A percentile compares a stretch with the other conserved stretches of the same genome.
Conservation (phyloP, 2,888 invertebrate species). For the Parelbella ahira region DNA sequence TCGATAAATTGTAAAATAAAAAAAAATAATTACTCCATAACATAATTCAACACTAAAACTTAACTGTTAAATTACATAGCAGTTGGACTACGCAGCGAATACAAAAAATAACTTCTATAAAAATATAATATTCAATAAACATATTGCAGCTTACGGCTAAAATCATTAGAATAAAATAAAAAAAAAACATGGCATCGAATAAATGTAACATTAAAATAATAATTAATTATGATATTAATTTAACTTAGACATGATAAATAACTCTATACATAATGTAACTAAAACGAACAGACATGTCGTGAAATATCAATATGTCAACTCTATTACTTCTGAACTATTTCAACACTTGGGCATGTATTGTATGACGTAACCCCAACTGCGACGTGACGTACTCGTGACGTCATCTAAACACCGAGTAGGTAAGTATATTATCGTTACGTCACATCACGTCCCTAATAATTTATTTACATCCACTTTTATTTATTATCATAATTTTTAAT, state of each 20-base stretch:
- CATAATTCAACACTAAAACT: constrained; percentile 72
- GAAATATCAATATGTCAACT: constrained; percentile 30
- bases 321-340: constrained; percentile 28
- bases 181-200: constrained; percentile 76
- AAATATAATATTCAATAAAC: constrained; percentile 75
- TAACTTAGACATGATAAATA: constrained; percentile 44
- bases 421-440: constrained; percentile 53
- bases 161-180: constrained; percentile 62
- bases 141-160: constrained; percentile 61
- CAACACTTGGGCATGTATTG: constrained; percentile 26
- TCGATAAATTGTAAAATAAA: constrained; percentile 54
- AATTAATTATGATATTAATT: constrained; percentile 40
- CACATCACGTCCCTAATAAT: constrained; percentile 69
- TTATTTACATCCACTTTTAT: constrained; percentile 59
- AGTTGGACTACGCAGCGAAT: constrained; percentile 65
- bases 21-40: constrained; percentile 46
- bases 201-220: constrained; percentile 43
- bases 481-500: constrained; percentile 43
- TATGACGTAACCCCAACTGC: constrained; percentile 12
- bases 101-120: constrained; percentile 77
- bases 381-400: too few species aligned
- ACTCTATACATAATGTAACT: constrained; percentile 40
- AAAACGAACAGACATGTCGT: constrained; percentile 45
- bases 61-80: constrained; percentile 66
- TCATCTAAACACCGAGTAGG: constrained; percentile 62